Base-by-base conservation (phyloP, 2,113 vertebrate species). In the Hiodon alosoides region DNA sequence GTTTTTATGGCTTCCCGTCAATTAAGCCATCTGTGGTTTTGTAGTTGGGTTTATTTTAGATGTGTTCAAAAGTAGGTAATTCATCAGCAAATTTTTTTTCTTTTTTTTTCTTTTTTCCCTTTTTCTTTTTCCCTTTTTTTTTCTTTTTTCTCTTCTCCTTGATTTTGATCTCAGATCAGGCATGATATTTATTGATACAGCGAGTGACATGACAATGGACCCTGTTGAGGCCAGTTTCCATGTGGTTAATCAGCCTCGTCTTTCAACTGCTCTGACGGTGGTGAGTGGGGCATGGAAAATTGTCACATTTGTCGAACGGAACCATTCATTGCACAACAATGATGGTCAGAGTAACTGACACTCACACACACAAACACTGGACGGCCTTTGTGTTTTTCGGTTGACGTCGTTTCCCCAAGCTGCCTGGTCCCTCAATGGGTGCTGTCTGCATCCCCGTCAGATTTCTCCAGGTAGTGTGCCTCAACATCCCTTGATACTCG, bases 361-460 rank as follows among this genome's bases (percentile, higher is more conserved):
- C 72, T 55, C 72, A 66, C 72, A 52, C 72, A 62, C 72, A 57
- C 61, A 74, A 74, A 74, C 67, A 17, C 72, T 62, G 57, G 14
- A 57, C 31, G 11, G n/a, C 47, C 7, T 57, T 17, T 74, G 66
- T 74, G 72, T 74, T 51, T 54, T 74, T 48, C 7, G 13, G 9
- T 58, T 52, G 0, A 13, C 31, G 62, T 55, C 57, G 52, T 66
- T 66, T 67, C 62, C 72, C n/a, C 16, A 16, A 64, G 72, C 17
- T 3, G 62, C 61, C 51, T 13, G 11, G 10, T 73, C n/a, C 14
- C 57, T 4, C 46, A 3, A 46, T n/a, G 71, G 10, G 31, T 31
- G n/a, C 16, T 3, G 48, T 7, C 53, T 17, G 17, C 2, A 0
- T 55, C 69, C 46, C 53, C 14, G 58, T 59, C 3, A 31, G 31